Base-by-base conservation (phyloP, 2,113 vertebrate species). In the Oostethus manadensis region DNA sequence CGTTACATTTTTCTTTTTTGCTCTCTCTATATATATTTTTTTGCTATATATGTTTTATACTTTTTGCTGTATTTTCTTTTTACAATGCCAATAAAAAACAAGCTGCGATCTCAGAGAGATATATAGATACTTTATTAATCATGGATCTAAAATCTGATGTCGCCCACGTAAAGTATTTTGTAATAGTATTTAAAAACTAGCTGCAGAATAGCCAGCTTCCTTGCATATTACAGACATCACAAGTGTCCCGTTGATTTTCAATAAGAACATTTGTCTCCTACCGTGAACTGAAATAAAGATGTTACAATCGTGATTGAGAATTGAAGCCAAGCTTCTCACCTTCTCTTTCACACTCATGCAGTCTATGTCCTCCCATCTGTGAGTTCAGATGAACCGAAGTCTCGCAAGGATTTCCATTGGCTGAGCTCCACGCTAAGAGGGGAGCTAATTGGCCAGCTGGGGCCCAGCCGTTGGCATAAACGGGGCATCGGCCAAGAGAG, bases 381-480 rank as follows among this genome's bases (percentile, higher is more conserved):
- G 80, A 78, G 81, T 85, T 88, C 84, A 84, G 79, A 80, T 79
- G 78, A 85, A 84, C 76, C 79, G 72, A 76, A 79, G 75, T 80
- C 84, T 88, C 83, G 68, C 55, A 68, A 74, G 86, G 84, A 58
- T 77, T 81, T 71, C 77, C 76, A 83, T 88, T 88, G 86, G 86
- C 81, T 40, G 15, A 33, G 71, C 68, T 81, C 84, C 84, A 86
- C 66, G 18, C 75, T 79, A 76, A 85, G 82, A 85, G 84, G 70
- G 71, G 22, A 80, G 81, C 78, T 88, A 88, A 88, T 88, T 88
- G 84, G 86, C 83, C 86, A 88, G 86, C 84, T 86, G 86, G 84
- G 86, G 80, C 83, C 79, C 81, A 81, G 81, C 71, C 74, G 74
- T 73, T 74, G 78, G 74, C 78, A 68, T 70, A 81, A 71, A 62